A percentile compares a stretch with the other conserved stretches of the same genome.
phyloP scores from a whole-genome alignment of 2,797 vertebrate genomes.

The Poecilia velifera region DNA sequence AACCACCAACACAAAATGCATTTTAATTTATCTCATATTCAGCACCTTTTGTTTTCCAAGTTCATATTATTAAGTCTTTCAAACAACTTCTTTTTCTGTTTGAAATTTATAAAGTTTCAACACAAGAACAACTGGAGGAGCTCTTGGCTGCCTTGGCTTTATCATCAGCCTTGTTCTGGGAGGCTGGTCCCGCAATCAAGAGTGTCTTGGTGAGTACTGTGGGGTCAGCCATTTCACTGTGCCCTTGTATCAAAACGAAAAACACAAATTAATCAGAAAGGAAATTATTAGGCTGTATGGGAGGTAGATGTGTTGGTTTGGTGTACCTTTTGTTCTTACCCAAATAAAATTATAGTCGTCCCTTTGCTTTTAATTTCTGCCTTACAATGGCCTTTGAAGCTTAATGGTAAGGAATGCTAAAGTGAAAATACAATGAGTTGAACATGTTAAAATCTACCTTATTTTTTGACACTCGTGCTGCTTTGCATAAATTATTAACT shows the following conservation, averaged over 20 bases:
- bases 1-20: neutral
- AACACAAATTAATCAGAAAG: constrained; percentile 12
- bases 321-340: constrained; percentile 12
- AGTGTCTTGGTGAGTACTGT: constrained; percentile 15
- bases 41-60: neutral
- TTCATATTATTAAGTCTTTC: constrained; percentile 4
- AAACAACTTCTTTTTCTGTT: constrained; percentile 24
- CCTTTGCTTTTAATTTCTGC: neutral
- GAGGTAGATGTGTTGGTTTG: neutral
- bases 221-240: constrained; percentile 6
- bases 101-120: constrained; percentile 27
- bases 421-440: neutral
- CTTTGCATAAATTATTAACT: neutral
- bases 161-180: constrained; percentile 18
- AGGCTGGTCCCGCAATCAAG: constrained; percentile 21
- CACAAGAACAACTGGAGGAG: constrained; percentile 20
- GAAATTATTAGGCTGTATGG: neutral
- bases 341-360: neutral
- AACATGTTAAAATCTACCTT: too few species aligned
- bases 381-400: neutral
- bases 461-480: neutral
- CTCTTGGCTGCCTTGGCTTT: constrained; percentile 17
- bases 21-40: neutral
- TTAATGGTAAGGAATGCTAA: neutral
- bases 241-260: constrained; percentile 17